Base-by-base conservation (phyloP, 1,140 invertebrate genomes). In the Lordiphosa collinella region DNA sequence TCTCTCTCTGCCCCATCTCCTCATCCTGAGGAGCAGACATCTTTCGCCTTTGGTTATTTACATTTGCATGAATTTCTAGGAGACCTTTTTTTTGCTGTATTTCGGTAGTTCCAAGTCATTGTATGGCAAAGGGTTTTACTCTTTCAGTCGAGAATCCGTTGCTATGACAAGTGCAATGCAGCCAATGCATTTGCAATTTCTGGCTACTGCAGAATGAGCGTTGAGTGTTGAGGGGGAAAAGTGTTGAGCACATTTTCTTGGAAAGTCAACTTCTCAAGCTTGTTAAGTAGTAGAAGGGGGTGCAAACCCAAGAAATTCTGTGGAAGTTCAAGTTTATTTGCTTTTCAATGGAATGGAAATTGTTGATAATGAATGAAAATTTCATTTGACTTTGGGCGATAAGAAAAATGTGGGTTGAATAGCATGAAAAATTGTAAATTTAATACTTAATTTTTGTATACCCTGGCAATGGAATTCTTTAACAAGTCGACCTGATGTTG, bases 101-200 rank as follows among this genome's bases (percentile, higher is more conserved):
- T 62, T 52, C 13, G 44, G 31, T 29, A 58, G 41, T 64, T 71
- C 31, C 54, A 40, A 75, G 64, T 75, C 73, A 71, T 78, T 72
- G 50, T 56, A 32, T 49, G 38, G 52, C 55, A 50, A 48, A 46
- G 46, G 55, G 40, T 32, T 18, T n/a, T 62, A 44, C 4, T 22
- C 18, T 5, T 22, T 22, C 4, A 10, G 25, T 0, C 0, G 7
- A 29, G 25, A 29, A 29, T 29, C 7, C 22, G 22, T 25, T 25
- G 18, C 18, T 22, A 22, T 22, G 18, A 22, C 18, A 22, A 22
- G 18, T 22, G 22, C 22, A 7, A 25, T 25, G 22, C 22, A 25
- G 22, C 22, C 7, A 29, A 29, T 29, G 25, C 25, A 37, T 10
- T 29, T 22, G 3, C 22, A 31, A 8, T 29, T 29, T 29, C 25